Evolutionary conservation across 2,888 invertebrate species (phyloP), one percentile per base, ranked within the genome.

Genomic region (Aporophyla lueneburgensis): DNA sequence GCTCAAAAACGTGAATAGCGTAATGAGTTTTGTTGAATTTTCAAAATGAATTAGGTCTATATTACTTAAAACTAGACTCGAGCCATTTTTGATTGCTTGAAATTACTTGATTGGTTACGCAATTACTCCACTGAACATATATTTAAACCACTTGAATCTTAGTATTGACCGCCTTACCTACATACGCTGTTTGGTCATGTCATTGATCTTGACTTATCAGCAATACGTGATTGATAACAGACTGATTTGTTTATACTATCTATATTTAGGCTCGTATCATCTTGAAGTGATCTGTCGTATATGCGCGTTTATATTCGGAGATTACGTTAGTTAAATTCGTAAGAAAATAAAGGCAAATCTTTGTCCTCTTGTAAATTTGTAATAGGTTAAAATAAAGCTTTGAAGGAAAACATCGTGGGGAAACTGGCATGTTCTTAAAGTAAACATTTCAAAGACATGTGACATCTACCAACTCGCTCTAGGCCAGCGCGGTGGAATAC

Each of bases 171-270:
- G 73, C 9, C 0, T 75, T 24, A 83, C 84, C 84, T 58, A 83
- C 27, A 62, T 67, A 56, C 65, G 51, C 53, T 63, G 33, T n/a
- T 51, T 67, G n/a, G 40, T 24, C 19, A 54, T 89, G 90, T 87
- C 90, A 88, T 86, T 92, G 92, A 91, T 90, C 92, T 89, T 86
- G 83, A 74, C 49, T 79, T 88, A 89, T 90, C 90, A 83, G 51
- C 27, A 63, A 73, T 93, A 93, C 92, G 93, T 93, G 93, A 92
- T 90, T 88, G 92, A 92, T 92, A 91, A 40, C 14, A n/a, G 43
- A 40, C 9, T 49, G 21, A 58, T 68, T 81, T 62, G 46, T 69
- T 58, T 12, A 14, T 21, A n/a, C n/a, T 49, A 24, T 81, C 10
- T 65, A 6, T 71, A 24, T 77, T 27, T 65, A 67, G 61, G 24